A percentile compares a stretch with the other conserved stretches of the same genome.
phyloP scores from a whole-genome alignment of 2,113 vertebrate genomes.

The Xiphias gladius region DNA sequence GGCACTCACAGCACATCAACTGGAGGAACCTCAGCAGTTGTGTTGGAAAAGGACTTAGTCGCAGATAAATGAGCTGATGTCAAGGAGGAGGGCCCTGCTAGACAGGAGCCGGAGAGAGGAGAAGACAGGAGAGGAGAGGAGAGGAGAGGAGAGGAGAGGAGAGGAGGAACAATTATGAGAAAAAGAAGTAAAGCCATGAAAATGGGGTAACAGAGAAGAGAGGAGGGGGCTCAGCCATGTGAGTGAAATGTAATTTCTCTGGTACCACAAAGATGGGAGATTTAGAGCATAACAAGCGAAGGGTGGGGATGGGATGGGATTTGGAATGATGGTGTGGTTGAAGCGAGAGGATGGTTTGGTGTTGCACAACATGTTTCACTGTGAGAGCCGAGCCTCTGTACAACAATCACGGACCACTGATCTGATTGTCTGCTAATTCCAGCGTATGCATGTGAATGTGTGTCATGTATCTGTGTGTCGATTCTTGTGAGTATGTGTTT shows the following conservation, averaged over 20 bases:
- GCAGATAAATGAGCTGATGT: constrained; percentile 45
- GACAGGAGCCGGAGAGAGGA: background rate
- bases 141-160: too few relatives aligned
- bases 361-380: background rate
- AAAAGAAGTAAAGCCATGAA: constrained; percentile 20
- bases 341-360: background rate
- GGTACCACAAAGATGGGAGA: constrained; percentile 51
- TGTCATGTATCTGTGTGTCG: background rate
- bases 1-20: constrained; percentile 28
- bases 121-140: background rate
- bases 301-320: constrained; percentile 22
- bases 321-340: constrained; percentile 15
- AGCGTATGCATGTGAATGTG: constrained; percentile 3
- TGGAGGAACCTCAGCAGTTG: constrained; percentile 43
- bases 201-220: background rate
- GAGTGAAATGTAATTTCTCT: constrained; percentile 70
- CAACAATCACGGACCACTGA: background rate
- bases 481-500: constrained; percentile 2
- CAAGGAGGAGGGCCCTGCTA: background rate
- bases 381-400: background rate
- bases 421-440: background rate
- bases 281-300: constrained; percentile 40
- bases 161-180: background rate
- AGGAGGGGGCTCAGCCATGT: constrained; percentile 35
- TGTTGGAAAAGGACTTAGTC: constrained; percentile 30